Evolutionary conservation across 2,797 vertebrate genomes (phyloP), one percentile per base, ranked within the genome.

Genomic region (Steatocranus sp.): DNA sequence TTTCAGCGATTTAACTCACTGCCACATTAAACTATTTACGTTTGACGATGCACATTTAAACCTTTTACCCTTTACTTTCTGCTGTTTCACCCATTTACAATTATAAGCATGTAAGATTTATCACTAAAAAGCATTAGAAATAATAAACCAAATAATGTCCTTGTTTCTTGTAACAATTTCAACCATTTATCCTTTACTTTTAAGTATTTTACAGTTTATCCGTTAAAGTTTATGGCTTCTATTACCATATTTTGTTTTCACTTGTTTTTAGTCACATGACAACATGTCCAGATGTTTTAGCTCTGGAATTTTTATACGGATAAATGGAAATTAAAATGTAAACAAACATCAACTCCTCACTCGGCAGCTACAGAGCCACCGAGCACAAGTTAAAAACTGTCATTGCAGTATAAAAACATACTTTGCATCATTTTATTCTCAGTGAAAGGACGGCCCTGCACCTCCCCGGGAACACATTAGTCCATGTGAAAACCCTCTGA

Each of bases 361-460:
- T 34, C 1, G 2, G 36, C 63, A 25, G 12, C 36, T 68, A 3
- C 63, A 43, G 36, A 25, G 23, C 1, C 36, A 7, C 61, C 0
- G 14, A 68, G 38, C 20, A 66, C 34, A 38, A 2, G 7, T 36
- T 63, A 1, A 61, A 58, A 61, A 58, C 30, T 32, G 0, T 68
- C 8, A 3, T 23, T 68, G 63, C 63, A 43, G 8, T 68, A 2
- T 25, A 17, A 43, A 68, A 17, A 25, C 5, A 38, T 4, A 66
- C 8, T 68, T 68, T 3, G 12, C 36, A 68, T 68, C 36, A 41
- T 41, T 68, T 68, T 27, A 43, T 43, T 25, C 38, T 70, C 20
- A 0, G 14, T 43, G 38, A 0, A 43, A 11, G 20, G 23, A 70
- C 4, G 3, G 0, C 0, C 63, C 10, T 4, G 5, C 38, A 0